Conservation (phyloP, 2,113 vertebrate genomes). For the Atractosteus spatula region DNA sequence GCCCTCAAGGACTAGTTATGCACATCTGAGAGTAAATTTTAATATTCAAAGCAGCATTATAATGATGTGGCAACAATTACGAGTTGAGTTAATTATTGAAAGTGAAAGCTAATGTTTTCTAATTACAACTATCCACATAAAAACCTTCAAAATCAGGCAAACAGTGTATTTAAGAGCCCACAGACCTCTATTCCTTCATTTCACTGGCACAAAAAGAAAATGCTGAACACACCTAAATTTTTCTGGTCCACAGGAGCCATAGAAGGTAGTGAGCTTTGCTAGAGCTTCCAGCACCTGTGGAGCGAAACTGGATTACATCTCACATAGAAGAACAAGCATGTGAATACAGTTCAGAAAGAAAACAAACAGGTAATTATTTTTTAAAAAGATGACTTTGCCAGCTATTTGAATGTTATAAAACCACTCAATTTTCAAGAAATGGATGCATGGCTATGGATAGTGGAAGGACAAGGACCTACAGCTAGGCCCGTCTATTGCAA, state of each 20-base stretch:
- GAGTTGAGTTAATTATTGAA: too few species aligned
- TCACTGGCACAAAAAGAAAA: not conserved
- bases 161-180: not conserved
- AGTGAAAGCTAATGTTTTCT: too few species aligned
- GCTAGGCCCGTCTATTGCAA: too few species aligned
- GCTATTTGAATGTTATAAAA: too few species aligned
- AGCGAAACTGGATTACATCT: slow-evolving; percentile 46
- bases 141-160: not conserved
- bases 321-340: not conserved
- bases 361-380: not conserved
- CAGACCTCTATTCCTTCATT: not conserved
- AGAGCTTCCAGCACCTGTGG: slow-evolving; percentile 78
- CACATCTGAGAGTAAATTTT: too few species aligned
- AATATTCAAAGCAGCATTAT: too few species aligned
- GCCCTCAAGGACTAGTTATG: too few species aligned
- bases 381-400: too few species aligned
- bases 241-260: slow-evolving; percentile 76
- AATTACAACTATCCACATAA: not conserved
- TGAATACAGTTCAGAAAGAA: not conserved
- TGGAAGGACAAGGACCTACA: too few species aligned
- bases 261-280: slow-evolving; percentile 86
- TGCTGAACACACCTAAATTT: slow-evolving; percentile 78
- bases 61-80: too few species aligned
- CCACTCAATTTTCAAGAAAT: too few species aligned
- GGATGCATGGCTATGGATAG: too few species aligned